Evolutionary conservation across 2,797 vertebrate genomes (phyloP).

Genomic region (Perodicticus potto): DNA sequence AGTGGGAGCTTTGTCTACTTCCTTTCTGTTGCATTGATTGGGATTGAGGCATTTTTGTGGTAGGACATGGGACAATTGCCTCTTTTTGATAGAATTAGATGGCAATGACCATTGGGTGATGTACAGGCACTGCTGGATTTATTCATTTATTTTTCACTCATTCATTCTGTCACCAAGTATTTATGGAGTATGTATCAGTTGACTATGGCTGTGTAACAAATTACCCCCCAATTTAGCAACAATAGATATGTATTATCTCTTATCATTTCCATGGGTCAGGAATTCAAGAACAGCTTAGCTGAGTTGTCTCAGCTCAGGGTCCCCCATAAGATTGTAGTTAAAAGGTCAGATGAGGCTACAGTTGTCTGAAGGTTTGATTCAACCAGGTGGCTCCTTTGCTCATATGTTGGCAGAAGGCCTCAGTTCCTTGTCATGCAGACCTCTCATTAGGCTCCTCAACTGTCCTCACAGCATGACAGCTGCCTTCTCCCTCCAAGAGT

Average conservation of each 20-base stretch:
- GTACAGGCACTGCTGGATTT: not conserved
- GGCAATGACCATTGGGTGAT: no score
- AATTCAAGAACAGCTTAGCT: not conserved
- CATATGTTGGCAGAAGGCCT: not conserved
- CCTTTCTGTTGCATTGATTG: not conserved
- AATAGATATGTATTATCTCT: not conserved
- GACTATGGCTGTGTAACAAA: not conserved
- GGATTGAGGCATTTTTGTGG: not conserved
- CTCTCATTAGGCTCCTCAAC: not conserved
- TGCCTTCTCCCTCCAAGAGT: not conserved
- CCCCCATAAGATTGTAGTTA: not conserved
- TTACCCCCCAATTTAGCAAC: not conserved
- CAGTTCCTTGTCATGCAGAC: not conserved
- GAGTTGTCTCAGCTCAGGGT: not conserved
- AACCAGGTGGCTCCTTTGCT: not conserved
- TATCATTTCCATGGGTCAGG: not conserved
- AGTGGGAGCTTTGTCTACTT: not conserved
- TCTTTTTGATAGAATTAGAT: not conserved
- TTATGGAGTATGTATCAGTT: not conserved
- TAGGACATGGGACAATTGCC: not conserved
- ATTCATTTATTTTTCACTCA: not conserved
- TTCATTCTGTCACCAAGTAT: not conserved
- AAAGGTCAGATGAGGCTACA: not conserved
- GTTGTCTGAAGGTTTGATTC: not conserved
- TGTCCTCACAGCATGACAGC: not conserved